These are phyloP conservation scores for Cryptocheilus praepositus DNA, from an alignment of 2,888 invertebrate genomes.

Conservation along the genomic window DNA sequence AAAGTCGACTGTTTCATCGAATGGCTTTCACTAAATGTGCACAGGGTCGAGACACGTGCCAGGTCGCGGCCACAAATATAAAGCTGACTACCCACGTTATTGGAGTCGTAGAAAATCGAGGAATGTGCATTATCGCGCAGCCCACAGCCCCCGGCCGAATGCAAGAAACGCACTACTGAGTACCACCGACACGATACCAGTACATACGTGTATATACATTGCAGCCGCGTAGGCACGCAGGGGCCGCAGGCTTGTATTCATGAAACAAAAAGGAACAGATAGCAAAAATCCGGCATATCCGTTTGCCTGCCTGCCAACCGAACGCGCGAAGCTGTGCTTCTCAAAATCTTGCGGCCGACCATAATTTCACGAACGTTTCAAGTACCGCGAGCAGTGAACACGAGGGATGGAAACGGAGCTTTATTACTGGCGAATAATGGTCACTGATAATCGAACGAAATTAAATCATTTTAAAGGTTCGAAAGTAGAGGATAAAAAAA, in stretches of 20 bases:
- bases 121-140: constrained; percentile 65
- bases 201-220: constrained; percentile 12
- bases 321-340: background rate
- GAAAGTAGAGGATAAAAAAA: too few relatives aligned
- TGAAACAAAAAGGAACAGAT: too few relatives aligned
- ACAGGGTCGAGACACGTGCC: constrained; percentile 34
- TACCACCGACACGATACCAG: constrained; percentile 17
- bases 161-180: constrained; percentile 41
- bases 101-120: constrained; percentile 65
- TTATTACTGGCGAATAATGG: too few relatives aligned
- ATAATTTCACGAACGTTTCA: too few relatives aligned
- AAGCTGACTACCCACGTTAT: constrained; percentile 58
- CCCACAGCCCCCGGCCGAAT: constrained; percentile 49
- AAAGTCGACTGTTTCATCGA: background rate
- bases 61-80: constrained; percentile 37
- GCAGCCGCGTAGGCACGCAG: constrained; percentile 5
- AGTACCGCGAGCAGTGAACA: too few relatives aligned
- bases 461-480: too few relatives aligned
- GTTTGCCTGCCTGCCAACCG: background rate
- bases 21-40: background rate
- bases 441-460: too few relatives aligned
- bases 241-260: background rate
- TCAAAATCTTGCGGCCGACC: too few relatives aligned
- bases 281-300: background rate
- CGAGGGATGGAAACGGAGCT: too few relatives aligned